A percentile compares a stretch with the other conserved stretches of the same genome.
phyloP scores from a whole-genome alignment of 2,888 invertebrate species.

The Parnassius smintheus region DNA sequence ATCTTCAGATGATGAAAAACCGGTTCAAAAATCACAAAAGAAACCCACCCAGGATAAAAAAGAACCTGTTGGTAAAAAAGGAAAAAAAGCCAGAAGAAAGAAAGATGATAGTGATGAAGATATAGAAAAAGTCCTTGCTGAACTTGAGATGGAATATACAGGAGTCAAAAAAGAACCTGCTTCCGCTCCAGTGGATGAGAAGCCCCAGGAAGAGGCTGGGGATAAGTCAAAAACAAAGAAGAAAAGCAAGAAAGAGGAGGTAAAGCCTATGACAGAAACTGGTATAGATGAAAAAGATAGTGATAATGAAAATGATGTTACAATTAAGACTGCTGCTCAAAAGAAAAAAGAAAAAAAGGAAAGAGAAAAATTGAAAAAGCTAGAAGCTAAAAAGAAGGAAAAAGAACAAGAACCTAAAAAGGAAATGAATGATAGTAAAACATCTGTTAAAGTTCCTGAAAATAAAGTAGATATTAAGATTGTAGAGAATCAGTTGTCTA shows the following conservation, averaged over 20 bases:
- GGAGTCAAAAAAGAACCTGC: conserved; percentile 80
- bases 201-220: conserved; percentile 56
- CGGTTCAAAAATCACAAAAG: conserved; percentile 58
- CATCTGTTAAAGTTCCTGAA: conserved; percentile 39
- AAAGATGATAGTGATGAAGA: conserved; percentile 90
- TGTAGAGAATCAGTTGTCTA: conserved; percentile 42
- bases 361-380: conserved; percentile 87
- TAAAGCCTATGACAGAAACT: conserved; percentile 47
- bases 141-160: conserved; percentile 90
- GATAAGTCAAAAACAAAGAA: conserved; percentile 68
- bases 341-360: conserved; percentile 95
- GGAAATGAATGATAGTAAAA: conserved; percentile 48
- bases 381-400: conserved; percentile 83
- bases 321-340: conserved; percentile 90
- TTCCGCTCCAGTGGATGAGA: conserved; percentile 61
- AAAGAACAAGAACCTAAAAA: conserved; percentile 60
- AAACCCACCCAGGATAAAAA: conserved; percentile 65
- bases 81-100: conserved; percentile 87
- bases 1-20: conserved; percentile 72
- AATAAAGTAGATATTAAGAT: conserved; percentile 46
- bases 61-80: conserved; percentile 83
- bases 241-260: conserved; percentile 61
- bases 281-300: conserved; percentile 67
- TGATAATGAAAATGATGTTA: conserved; percentile 80
- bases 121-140: conserved; percentile 90